Evolutionary conservation across 2,797 vertebrate genomes (phyloP), one percentile per base, ranked within the genome.

Genomic region (Lepidocolaptes lacrymiger): DNA sequence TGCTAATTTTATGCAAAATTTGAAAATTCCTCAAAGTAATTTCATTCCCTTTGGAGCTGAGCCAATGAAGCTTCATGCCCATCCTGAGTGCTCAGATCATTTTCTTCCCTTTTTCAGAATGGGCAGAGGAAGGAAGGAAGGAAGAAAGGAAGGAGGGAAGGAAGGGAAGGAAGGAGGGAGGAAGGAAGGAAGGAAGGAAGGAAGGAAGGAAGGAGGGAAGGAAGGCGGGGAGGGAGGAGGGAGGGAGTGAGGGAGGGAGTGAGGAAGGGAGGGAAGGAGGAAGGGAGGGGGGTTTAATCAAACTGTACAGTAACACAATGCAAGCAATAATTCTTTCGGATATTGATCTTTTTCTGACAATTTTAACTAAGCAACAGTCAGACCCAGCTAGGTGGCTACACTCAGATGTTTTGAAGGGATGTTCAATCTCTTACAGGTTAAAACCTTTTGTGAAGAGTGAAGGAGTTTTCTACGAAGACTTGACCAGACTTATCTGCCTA

Each of bases 1-100:
- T 84, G 58, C 23, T 90, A 78, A 91, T 95, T 93, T 92, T 81
- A 71, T 88, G 46, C 62, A 93, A 91, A 95, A 90, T 81, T 48
- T 88, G 34, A 93, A 88, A 95, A 78, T 91, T 90, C 79, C 62
- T 95, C 66, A 72, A 81, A 81, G 51, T 86, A 84, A 81, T 90
- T 84, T 90, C 5, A 58, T 75, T 84, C 90, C 43, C 22, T 90
- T 81, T 88, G 76, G 90, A 78, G 7, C 21, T 2, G 3, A 81
- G 73, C 68, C 75, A 68, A 14, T 67, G 46, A 92, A 93, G n/a
- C 36, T 28, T 85, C 46, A 49, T 27, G 16, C 12, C 72, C 11
- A 21, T 56, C 66, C 64, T 54, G 43, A 82, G 10, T 30, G 34
- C 34, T 91, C 37, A 37, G 26, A 58, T 66, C 0, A 23, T 82